Evolutionary conservation across 2,113 vertebrate genomes (phyloP).

Genomic region (Dasypus novemcinctus): DNA sequence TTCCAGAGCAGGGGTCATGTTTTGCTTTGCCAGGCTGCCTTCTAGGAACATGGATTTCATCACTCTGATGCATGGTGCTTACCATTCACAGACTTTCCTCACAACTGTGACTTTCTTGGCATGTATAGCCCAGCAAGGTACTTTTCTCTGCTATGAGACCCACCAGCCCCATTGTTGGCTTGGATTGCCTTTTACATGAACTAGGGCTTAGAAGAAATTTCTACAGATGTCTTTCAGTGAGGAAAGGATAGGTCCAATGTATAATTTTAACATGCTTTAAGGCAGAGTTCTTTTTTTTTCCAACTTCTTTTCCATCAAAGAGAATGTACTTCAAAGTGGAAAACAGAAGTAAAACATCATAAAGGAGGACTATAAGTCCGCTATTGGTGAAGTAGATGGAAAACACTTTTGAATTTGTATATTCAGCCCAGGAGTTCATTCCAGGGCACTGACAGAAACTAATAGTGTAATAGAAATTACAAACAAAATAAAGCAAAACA

Average conservation of each 20-base stretch:
- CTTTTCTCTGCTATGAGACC: neutral
- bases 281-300: neutral
- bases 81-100: neutral
- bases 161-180: neutral
- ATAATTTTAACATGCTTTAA: neutral
- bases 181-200: neutral
- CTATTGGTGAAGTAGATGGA: neutral
- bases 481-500: neutral
- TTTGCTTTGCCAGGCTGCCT: neutral
- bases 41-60: neutral
- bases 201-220: neutral
- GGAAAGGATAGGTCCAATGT: neutral
- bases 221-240: neutral
- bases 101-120: neutral
- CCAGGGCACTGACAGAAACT: neutral
- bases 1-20: neutral
- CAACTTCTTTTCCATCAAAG: neutral
- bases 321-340: neutral
- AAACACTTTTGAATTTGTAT: neutral
- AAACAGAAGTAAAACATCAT: neutral
- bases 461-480: neutral
- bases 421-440: neutral
- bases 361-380: neutral
- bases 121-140: neutral
- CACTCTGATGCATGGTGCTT: neutral